Evolutionary conservation across 2,888 invertebrate genomes (phyloP), one percentile per base, ranked within the genome.

Genomic region (Neoaliturus tenellus): DNA sequence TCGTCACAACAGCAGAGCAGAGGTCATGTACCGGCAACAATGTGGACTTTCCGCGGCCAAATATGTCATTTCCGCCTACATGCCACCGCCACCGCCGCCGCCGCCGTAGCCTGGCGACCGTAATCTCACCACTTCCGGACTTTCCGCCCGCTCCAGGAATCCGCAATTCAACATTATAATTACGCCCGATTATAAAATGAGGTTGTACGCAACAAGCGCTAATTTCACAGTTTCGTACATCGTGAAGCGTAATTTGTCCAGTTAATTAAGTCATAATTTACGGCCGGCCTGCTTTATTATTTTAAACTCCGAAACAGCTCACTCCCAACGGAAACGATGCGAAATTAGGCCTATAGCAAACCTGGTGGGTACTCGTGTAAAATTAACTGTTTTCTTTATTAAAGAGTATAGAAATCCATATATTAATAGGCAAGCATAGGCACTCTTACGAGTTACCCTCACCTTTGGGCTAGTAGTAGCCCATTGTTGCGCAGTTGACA

Each of bases 61-160:
- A 5, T 28, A 62, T 62, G 62, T 62, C 62, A 62, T 62, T 62
- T 62, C 62, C 62, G 62, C 5, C 28, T 2, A 62, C 62, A 28
- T 5, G 17, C 8, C 10, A 14, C 1, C 28, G 28, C 28, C 28
- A 62, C 25, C 48, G n/a, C 23, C 55, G 23, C 55, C 31, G 28
- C 28, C 55, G 14, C n/a, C n/a, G n/a, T n/a, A n/a, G n/a, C n/a
- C n/a, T n/a, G n/a, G n/a, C n/a, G n/a, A n/a, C n/a, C n/a, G n/a
- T n/a, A n/a, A n/a, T n/a, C n/a, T n/a, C n/a, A n/a, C 23, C 55
- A 55, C 55, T 62, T 62, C 28, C 55, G 14, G 23, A 20, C 28
- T 14, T 62, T 28, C 62, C 14, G 4, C 14, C 62, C 62, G 14
- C 31, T 62, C 62, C 31, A 28, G 17, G 62, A 62, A 62, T 28